Conservation (phyloP, 2,113 vertebrate genomes). For the Emydocephalus ijimae region DNA sequence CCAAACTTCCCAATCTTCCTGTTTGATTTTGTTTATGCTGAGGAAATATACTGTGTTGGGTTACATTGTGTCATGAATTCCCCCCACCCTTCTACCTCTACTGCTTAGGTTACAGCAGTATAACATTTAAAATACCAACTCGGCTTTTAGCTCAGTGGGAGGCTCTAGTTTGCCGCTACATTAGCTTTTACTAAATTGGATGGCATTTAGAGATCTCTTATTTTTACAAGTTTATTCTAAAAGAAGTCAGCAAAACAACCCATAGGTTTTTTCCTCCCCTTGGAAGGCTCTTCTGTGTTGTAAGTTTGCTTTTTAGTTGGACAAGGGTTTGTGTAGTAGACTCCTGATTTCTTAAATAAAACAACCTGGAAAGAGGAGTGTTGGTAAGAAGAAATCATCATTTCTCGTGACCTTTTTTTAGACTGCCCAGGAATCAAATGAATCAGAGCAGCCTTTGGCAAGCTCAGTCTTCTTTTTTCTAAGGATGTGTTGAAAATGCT, state of each 20-base stretch:
- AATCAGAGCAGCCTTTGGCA: conserved; percentile 22
- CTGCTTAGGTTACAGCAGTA: conserved; percentile 10
- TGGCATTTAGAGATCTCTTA: conserved; percentile 53
- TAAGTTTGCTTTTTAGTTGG: conserved; percentile 56
- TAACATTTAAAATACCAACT: conserved; percentile 47
- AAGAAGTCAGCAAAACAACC: conserved; percentile 62
- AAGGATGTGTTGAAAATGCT: not conserved
- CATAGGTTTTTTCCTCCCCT: conserved; percentile 44
- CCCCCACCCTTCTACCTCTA: not conserved
- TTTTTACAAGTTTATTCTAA: conserved; percentile 64
- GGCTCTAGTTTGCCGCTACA: conserved; percentile 45
- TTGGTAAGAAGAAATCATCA: conserved; percentile 58
- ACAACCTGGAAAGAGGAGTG: conserved; percentile 57
- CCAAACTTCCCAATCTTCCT: conserved; percentile 8
- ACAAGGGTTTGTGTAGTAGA: conserved; percentile 61
- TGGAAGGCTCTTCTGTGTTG: conserved; percentile 58
- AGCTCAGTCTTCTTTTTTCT: not conserved
- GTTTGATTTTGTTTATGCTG: conserved; percentile 9
- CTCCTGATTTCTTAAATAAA: conserved; percentile 69
- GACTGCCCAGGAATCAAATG: conserved; percentile 63
- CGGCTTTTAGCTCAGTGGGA: conserved; percentile 42
- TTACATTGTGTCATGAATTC: conserved; percentile 45
- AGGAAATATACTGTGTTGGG: conserved; percentile 23
- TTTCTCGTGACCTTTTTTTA: conserved; percentile 58
- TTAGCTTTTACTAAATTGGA: conserved; percentile 59